phyloP scores from a whole-genome alignment of 2,888 invertebrate genomes.

The Drosophila anomelani region DNA sequence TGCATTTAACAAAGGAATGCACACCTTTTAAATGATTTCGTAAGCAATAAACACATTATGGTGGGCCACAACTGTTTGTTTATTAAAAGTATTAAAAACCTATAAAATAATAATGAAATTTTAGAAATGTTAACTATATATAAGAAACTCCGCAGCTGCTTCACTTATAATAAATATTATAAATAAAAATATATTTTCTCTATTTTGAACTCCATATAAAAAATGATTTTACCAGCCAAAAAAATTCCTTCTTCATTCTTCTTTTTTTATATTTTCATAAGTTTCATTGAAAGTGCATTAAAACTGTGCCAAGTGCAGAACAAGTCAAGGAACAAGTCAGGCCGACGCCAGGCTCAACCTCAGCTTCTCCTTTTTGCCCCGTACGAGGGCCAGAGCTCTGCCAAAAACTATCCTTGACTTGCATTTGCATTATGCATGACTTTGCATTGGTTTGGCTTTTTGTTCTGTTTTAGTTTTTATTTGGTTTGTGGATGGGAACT shows the following conservation, averaged over 20 bases:
- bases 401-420: constrained; percentile 59
- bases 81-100: neutral
- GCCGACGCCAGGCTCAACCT: constrained; percentile 35
- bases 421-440: constrained; percentile 68
- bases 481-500: neutral
- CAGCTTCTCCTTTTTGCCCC: constrained; percentile 3
- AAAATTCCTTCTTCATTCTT: neutral
- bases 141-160: neutral
- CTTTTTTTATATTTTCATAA: neutral
- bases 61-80: neutral
- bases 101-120: no score
- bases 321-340: constrained; percentile 26
- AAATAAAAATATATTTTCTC: neutral
- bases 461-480: constrained; percentile 16
- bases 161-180: neutral
- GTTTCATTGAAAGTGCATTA: constrained; percentile 31
- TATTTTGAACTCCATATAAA: no score
- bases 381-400: constrained; percentile 17
- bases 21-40: neutral
- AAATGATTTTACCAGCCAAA: neutral
- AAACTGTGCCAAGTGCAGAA: constrained; percentile 27
- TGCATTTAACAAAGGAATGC: neutral
- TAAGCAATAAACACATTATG: neutral
- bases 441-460: constrained; percentile 39
- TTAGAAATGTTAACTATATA: neutral